Evolutionary conservation across 2,113 vertebrate genomes (phyloP).

Genomic region (Camelus bactrianus): DNA sequence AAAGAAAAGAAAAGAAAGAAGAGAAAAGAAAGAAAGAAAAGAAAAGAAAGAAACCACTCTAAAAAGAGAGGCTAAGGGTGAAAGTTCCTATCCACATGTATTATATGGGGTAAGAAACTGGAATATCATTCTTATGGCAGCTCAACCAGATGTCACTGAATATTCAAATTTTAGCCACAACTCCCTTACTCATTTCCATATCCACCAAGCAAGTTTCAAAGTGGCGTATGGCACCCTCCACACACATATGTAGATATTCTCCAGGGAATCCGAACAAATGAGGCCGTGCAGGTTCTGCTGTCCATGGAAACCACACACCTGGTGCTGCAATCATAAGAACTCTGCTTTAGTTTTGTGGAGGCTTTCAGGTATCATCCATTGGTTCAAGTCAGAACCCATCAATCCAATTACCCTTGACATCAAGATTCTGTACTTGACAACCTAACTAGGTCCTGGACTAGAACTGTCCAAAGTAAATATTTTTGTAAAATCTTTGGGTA

Average conservation of each 20-base stretch:
- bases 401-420: not conserved
- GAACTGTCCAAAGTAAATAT: not conserved
- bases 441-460: not conserved
- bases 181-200: not conserved
- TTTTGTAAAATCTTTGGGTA: not conserved
- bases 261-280: not conserved
- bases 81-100: not conserved
- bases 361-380: not conserved
- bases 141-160: not conserved
- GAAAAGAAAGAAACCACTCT: not conserved
- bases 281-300: not conserved
- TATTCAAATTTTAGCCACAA: not conserved
- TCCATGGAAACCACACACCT: not conserved
- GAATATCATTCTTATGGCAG: not conserved
- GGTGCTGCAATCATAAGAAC: not conserved
- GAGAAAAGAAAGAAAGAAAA: no score
- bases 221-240: no score
- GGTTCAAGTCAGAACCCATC: not conserved
- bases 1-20: no score
- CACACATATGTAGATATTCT: not conserved
- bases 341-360: no score
- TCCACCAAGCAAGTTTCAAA: not conserved
- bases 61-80: not conserved
- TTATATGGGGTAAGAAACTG: not conserved
- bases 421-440: not conserved